These are phyloP conservation scores for Drosophila anceps DNA, from an alignment of 2,888 invertebrate species.

Conservation along the genomic window DNA sequence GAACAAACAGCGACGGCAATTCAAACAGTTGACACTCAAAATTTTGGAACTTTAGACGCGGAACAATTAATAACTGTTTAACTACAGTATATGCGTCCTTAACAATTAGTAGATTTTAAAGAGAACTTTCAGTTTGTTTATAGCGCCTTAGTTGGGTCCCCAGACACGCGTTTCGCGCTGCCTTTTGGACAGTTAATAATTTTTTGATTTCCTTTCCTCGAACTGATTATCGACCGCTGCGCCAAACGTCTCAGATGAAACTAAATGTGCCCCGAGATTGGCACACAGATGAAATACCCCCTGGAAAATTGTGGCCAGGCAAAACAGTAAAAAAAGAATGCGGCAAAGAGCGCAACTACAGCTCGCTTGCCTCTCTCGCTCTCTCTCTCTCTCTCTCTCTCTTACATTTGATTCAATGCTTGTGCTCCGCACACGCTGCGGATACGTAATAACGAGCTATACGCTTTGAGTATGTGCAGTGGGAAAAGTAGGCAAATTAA, in stretches of 20 bases:
- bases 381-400: slow-evolving; percentile 37
- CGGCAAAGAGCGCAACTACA: slow-evolving; percentile 72
- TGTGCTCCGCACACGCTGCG: slow-evolving; percentile 39
- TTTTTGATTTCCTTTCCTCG: slow-evolving; percentile 18
- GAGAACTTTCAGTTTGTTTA: slow-evolving; percentile 19
- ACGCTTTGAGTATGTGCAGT: slow-evolving; percentile 49
- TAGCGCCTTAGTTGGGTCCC: slow-evolving; percentile 14
- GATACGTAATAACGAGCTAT: slow-evolving; percentile 56
- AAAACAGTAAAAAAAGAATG: slow-evolving; percentile 57
- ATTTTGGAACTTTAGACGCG: neutral
- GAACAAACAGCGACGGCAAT: slow-evolving; percentile 49
- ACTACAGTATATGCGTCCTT: neutral
- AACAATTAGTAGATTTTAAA: slow-evolving; percentile 7
- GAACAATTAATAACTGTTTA: neutral
- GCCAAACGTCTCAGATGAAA: slow-evolving; percentile 85
- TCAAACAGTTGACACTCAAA: slow-evolving; percentile 11
- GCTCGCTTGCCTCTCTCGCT: slow-evolving; percentile 21
- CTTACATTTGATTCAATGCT: slow-evolving; percentile 1
- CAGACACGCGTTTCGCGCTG: slow-evolving; percentile 58
- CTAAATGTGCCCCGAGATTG: slow-evolving; percentile 75
- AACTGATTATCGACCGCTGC: slow-evolving; percentile 80
- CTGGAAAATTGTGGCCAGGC: slow-evolving; percentile 70
- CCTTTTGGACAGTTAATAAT: slow-evolving; percentile 16
- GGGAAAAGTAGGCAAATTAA: neutral
- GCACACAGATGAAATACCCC: slow-evolving; percentile 68